A percentile compares a stretch with the other conserved stretches of the same genome.
Evolutionary conservation across 2,888 invertebrate genomes (phyloP).

Genomic region (Melitaea athalia): DNA sequence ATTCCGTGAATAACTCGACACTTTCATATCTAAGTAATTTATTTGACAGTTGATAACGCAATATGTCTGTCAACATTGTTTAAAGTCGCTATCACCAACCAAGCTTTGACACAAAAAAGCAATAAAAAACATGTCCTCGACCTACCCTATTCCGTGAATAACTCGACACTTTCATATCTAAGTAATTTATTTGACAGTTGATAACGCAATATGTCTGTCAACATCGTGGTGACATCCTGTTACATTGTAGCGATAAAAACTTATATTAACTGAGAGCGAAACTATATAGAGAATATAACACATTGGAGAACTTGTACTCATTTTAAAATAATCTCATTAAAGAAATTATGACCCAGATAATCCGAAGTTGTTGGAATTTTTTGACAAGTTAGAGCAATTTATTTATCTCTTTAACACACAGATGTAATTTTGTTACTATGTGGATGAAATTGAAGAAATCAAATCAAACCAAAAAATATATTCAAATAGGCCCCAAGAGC

Average conservation of each 20-base stretch:
- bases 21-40: slow-evolving; percentile 12
- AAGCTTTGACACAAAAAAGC: not conserved
- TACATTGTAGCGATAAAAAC: not conserved
- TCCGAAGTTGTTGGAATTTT: no score
- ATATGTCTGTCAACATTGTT: not conserved
- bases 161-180: not conserved
- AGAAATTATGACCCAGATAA: no score
- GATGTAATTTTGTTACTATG: no score
- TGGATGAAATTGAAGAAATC: no score
- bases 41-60: slow-evolving; percentile 18
- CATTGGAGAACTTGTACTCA: no score
- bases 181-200: slow-evolving; percentile 21
- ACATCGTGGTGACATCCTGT: not conserved
- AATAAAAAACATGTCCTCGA: not conserved
- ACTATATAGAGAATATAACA: no score
- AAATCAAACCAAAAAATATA: no score
- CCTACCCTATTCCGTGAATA: not conserved
- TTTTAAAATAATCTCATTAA: no score
- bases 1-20: not conserved
- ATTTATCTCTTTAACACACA: no score
- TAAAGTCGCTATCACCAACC: no score
- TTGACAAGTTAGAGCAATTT: no score
- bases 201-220: slow-evolving; percentile 5
- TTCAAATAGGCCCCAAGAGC: no score
- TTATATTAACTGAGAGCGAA: not conserved